Evolutionary conservation across 2,113 vertebrate genomes (phyloP).

Genomic region (Taxidea taxus): DNA sequence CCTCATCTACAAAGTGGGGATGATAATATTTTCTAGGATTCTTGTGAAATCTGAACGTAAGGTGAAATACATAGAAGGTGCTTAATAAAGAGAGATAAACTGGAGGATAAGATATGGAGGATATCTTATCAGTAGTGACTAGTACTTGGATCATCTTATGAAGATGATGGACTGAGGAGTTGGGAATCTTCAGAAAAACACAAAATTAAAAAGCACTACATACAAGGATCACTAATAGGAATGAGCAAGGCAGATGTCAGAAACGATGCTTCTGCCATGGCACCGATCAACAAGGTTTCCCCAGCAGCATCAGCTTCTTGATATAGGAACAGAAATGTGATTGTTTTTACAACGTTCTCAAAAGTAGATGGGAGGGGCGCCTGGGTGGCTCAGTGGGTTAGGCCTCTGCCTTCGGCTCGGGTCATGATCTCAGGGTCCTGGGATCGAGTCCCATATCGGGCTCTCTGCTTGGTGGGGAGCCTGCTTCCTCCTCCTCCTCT

Average conservation of each 20-base stretch:
- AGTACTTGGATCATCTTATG: not conserved
- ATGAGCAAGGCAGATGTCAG: not conserved
- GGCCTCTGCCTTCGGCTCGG: too few relatives aligned
- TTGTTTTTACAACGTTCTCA: not conserved
- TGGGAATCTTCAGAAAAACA: not conserved
- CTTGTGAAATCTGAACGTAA: not conserved
- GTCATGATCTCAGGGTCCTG: too few relatives aligned
- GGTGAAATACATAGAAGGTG: not conserved
- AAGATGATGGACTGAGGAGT: not conserved
- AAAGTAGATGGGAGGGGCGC: not conserved
- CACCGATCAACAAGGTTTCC: not conserved
- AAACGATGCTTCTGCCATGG: not conserved
- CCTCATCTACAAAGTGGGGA: not conserved
- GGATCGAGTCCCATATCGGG: too few relatives aligned
- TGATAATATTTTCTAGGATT: not conserved
- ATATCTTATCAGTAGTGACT: not conserved
- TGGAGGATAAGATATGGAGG: not conserved
- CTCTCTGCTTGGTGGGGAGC: too few relatives aligned
- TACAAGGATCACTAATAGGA: not conserved
- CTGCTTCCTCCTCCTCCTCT: too few relatives aligned
- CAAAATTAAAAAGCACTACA: not conserved
- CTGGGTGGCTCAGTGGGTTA: too few relatives aligned
- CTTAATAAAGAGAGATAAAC: not conserved
- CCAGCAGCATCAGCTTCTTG: not conserved
- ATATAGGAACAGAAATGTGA: not conserved